phyloP scores from a whole-genome alignment of 2,113 vertebrate species.

The Syrrhaptes paradoxus region DNA sequence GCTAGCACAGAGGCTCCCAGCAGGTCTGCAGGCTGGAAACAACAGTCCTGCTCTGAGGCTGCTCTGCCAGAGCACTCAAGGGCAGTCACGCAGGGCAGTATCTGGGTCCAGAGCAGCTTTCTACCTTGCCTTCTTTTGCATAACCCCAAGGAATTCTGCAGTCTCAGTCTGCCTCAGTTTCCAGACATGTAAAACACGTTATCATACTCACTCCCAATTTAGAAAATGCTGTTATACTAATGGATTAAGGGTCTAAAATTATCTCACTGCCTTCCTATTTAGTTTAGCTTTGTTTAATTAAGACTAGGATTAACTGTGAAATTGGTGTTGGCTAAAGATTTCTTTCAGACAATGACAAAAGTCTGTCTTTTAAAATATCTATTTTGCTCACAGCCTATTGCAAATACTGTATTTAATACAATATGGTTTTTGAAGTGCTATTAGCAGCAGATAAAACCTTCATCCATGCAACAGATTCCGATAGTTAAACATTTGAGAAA shows the following conservation, averaged over 20 bases:
- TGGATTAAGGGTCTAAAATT: not conserved
- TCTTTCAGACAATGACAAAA: not conserved
- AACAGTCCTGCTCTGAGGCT: not conserved
- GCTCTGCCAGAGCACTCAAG: not conserved
- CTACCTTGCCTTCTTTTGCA: not conserved
- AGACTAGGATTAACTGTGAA: not conserved
- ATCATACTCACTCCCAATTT: not conserved
- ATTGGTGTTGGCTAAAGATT: not conserved
- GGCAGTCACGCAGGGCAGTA: fast-evolving
- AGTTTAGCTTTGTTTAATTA: slow-evolving; percentile 9
- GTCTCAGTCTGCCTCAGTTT: not conserved
- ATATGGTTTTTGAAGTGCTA: not conserved
- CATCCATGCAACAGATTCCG: not conserved
- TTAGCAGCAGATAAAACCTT: slow-evolving; percentile 25
- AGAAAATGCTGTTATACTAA: not conserved
- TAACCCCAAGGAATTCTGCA: not conserved
- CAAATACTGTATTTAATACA: not conserved
- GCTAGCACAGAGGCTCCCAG: not conserved
- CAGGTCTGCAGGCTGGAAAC: not conserved
- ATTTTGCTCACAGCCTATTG: not conserved
- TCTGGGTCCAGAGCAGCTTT: not conserved
- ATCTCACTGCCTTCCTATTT: not conserved
- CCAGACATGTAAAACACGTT: not conserved
- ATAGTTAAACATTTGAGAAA: not conserved
- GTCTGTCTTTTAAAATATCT: not conserved